phyloP scores from a whole-genome alignment of 2,888 invertebrate genomes.

The Anticlea derivata region DNA sequence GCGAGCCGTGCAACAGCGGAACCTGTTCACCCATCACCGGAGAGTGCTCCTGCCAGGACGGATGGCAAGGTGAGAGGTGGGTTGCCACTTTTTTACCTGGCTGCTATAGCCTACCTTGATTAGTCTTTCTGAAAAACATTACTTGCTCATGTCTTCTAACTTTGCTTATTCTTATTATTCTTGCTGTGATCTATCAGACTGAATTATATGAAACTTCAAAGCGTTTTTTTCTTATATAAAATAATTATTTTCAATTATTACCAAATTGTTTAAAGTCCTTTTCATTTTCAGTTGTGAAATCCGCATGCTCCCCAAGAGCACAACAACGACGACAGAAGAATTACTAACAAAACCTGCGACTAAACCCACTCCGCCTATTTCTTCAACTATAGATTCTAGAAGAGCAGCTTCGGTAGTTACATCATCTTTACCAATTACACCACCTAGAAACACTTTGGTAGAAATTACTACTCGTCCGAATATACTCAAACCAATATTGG shows the following conservation, averaged over 20 bases:
- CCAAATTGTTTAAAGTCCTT: no score
- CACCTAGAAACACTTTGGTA: slow-evolving; percentile 15
- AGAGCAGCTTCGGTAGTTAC: slow-evolving; percentile 31
- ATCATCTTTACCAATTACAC: slow-evolving; percentile 21
- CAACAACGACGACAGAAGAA: slow-evolving; percentile 60
- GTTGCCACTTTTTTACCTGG: slow-evolving; percentile 57
- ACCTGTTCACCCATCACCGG: slow-evolving; percentile 87
- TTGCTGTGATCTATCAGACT: no score
- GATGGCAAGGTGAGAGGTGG: slow-evolving; percentile 88
- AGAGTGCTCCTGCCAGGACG: slow-evolving; percentile 86
- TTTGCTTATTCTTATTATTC: no score
- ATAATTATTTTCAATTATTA: no score
- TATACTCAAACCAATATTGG: slow-evolving; percentile 3
- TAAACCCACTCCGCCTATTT: slow-evolving; percentile 50
- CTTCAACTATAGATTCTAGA: slow-evolving; percentile 40
- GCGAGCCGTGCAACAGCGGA: slow-evolving; percentile 85
- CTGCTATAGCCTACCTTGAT: background rate
- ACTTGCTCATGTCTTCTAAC: no score
- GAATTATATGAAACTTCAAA: no score
- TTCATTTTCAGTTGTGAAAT: slow-evolving; percentile 70
- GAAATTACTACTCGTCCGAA: slow-evolving; percentile 7
- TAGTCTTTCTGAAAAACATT: background rate
- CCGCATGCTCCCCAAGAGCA: slow-evolving; percentile 59
- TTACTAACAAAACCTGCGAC: slow-evolving; percentile 66
- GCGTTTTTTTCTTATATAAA: no score